Base-by-base conservation (phyloP, 1,140 invertebrate species). In the Temnothorax curvispinosus region DNA sequence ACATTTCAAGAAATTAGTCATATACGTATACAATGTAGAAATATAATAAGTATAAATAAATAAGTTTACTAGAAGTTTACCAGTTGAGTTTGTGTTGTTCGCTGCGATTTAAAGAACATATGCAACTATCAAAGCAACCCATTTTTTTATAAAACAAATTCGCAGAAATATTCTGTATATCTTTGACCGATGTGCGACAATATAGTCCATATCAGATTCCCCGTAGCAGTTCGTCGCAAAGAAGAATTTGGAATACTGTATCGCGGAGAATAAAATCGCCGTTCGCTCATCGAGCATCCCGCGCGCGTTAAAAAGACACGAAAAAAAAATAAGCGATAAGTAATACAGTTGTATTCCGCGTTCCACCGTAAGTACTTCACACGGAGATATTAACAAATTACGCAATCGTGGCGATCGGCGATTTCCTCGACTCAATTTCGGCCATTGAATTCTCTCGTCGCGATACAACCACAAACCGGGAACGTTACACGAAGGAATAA, bases 401-500 rank as follows among this genome's bases (percentile, higher is more conserved):
- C 47, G 35, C 32, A 27, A 58, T 11, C 11, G 50, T 50, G 47
- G 35, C 27, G 60, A 18, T 44, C 35, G 56, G 15, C 41, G 38
- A 54, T 78, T 54, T 87, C 44, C 69, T 41, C 41, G n/a, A 38
- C 72, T n/a, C 56, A 67, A 86, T 88, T 86, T 69, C 75, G 77
- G 13, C 15, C n/a, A 65, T 78, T 58, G 89, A 89, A 87, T 88
- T 80, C 62, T 69, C 52, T 69, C 65, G 65, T 21, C 38, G n/a
- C 32, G 67, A 47, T 35, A 54, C 65, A 47, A 35, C 64, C 86
- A 38, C 41, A 60, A 84, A 74, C 41, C 41, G 54, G 67, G 58
- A n/a, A 41, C 72, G 76, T 82, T 78, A 84, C 52, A 50, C 27
- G 38, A 2, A 74, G 82, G n/a, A 86, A 91, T 90, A 91, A 90